phyloP scores from a whole-genome alignment of 2,797 vertebrate genomes.

The Distichodus sexfasciatus region DNA sequence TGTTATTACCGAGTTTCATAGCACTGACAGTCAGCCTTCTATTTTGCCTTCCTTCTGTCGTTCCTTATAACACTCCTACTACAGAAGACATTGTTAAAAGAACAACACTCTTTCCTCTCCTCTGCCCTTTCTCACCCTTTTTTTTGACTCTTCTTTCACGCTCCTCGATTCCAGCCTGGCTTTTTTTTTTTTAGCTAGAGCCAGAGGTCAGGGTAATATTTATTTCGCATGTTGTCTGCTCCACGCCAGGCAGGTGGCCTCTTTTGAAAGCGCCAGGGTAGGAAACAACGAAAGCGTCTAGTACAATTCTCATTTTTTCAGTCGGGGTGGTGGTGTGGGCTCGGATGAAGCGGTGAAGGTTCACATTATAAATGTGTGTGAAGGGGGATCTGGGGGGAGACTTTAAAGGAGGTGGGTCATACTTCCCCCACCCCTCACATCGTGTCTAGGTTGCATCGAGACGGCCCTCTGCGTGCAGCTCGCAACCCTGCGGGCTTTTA shows the following conservation, averaged over 20 bases:
- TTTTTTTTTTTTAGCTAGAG: slow-evolving; percentile 38
- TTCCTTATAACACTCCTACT: neutral
- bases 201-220: slow-evolving; percentile 79
- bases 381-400: slow-evolving; percentile 40
- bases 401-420: slow-evolving; percentile 39
- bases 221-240: slow-evolving; percentile 71
- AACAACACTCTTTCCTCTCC: neutral
- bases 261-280: slow-evolving; percentile 68
- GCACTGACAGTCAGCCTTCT: neutral
- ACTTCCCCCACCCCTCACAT: slow-evolving; percentile 52
- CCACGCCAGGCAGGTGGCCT: slow-evolving; percentile 61
- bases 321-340: too few relatives aligned
- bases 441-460: slow-evolving; percentile 56
- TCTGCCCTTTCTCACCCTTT: slow-evolving; percentile 28
- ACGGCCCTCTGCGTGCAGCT: slow-evolving; percentile 55
- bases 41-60: neutral
- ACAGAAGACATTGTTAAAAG: neutral
- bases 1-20: neutral
- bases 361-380: slow-evolving; percentile 11
- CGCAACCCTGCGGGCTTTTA: slow-evolving; percentile 64
- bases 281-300: slow-evolving; percentile 58
- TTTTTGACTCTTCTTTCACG: slow-evolving; percentile 27
- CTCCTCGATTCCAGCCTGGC: slow-evolving; percentile 55
- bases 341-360: slow-evolving; percentile 66
- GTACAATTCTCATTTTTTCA: too few relatives aligned